Percentiles rank a stretch among this genome's conserved stretches.
phyloP scores from a whole-genome alignment of 2,113 vertebrate genomes.

The Pygoscelis adeliae region DNA sequence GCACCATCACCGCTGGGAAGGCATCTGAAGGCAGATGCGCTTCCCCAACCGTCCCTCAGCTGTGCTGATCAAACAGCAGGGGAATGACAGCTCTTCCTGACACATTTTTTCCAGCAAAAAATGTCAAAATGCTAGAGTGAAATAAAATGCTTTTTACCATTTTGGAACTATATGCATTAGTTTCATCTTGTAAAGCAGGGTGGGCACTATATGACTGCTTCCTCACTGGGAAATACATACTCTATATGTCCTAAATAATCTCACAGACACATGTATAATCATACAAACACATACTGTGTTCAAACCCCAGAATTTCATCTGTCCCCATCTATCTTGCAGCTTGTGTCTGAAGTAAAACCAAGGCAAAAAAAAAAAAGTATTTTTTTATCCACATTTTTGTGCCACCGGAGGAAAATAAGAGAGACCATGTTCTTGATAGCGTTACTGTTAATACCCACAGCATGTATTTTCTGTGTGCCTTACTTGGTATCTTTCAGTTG shows the following conservation, averaged over 20 bases:
- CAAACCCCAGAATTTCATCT: background rate
- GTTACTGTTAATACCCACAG: background rate
- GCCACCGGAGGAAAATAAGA: background rate
- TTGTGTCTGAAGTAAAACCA: background rate
- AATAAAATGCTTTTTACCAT: background rate
- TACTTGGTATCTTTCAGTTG: background rate
- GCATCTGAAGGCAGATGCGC: background rate
- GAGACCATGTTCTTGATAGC: fast-evolving
- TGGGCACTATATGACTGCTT: background rate
- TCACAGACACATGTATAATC: background rate
- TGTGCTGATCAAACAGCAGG: background rate
- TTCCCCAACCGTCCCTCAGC: background rate
- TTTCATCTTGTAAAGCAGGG: background rate
- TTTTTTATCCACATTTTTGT: background rate
- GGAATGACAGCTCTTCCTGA: background rate
- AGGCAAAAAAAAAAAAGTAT: background rate
- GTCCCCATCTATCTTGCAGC: background rate
- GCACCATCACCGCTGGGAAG: background rate
- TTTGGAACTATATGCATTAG: background rate
- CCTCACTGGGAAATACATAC: background rate
- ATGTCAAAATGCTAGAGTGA: background rate
- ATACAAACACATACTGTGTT: background rate
- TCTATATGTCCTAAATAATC: background rate
- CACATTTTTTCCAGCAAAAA: background rate
- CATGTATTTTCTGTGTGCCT: background rate